A percentile compares a stretch with the other conserved stretches of the same genome.
Evolutionary conservation across 2,113 vertebrate species (phyloP).

Genomic region (Riparia riparia): DNA sequence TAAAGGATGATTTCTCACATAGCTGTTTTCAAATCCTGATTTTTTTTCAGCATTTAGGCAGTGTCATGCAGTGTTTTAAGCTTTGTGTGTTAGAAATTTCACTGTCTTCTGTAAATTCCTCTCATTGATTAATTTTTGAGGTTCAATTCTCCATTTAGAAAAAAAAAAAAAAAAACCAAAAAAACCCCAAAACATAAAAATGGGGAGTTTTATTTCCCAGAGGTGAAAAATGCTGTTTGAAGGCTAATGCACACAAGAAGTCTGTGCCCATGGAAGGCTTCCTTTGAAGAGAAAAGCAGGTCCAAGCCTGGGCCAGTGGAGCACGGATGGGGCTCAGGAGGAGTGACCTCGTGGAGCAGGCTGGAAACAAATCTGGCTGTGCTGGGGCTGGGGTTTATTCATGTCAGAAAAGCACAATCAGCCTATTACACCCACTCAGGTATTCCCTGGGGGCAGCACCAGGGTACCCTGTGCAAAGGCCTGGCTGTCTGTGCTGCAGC

Average conservation of each 20-base stretch:
- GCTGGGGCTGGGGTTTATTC: not conserved
- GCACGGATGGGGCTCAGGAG: not conserved
- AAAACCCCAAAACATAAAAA: too few species aligned
- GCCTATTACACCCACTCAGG: fast-evolving
- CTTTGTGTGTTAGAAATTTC: not conserved
- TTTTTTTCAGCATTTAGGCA: not conserved
- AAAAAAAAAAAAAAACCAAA: not conserved
- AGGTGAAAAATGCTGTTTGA: not conserved
- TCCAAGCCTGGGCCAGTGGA: not conserved
- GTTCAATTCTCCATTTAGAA: not conserved
- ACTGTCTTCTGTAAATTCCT: not conserved
- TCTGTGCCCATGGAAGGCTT: not conserved
- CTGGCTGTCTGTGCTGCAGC: not conserved
- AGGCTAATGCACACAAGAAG: not conserved
- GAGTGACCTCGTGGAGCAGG: not conserved
- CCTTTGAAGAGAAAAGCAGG: not conserved
- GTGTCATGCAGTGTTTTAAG: not conserved
- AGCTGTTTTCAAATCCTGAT: not conserved
- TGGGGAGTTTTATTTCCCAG: not conserved
- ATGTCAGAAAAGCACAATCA: fast-evolving
- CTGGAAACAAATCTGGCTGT: not conserved
- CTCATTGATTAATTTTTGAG: not conserved
- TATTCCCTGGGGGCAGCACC: not conserved
- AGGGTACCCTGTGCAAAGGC: not conserved
- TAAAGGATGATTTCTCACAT: not conserved